Percentiles rank a stretch among this genome's conserved stretches.
These are phyloP conservation scores for Phoxinus phoxinus DNA, from an alignment of 2,113 vertebrate genomes.

Conservation along the genomic window DNA sequence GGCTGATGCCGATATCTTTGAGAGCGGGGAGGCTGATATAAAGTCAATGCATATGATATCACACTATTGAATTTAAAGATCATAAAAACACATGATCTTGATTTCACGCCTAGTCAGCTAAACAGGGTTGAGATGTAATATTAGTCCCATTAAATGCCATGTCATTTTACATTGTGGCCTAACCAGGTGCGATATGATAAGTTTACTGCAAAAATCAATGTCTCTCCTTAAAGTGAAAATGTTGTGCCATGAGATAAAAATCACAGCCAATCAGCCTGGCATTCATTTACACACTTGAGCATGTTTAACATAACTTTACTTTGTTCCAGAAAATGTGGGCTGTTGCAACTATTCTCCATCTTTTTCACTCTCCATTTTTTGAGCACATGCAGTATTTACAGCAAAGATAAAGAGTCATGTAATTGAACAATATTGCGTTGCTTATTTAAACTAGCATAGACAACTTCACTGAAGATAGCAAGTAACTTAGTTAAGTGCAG, in stretches of 20 bases:
- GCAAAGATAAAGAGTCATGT: background rate
- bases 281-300: background rate
- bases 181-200: background rate
- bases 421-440: too few species aligned
- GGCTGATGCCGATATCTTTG: too few species aligned
- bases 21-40: too few species aligned
- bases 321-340: too few species aligned
- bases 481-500: background rate
- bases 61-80: too few species aligned
- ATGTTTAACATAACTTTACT: too few species aligned
- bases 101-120: background rate
- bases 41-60: too few species aligned
- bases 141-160: background rate
- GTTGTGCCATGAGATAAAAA: too few species aligned
- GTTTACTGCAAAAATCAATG: background rate
- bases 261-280: background rate
- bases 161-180: background rate
- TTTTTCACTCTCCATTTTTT: background rate
- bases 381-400: too few species aligned
- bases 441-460: background rate
- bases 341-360: background rate
- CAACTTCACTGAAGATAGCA: too few species aligned
- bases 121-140: background rate
- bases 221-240: background rate
- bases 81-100: too few species aligned